These are phyloP conservation scores for Equus przewalskii DNA, from an alignment of 2,113 vertebrate species.

Conservation along the genomic window DNA sequence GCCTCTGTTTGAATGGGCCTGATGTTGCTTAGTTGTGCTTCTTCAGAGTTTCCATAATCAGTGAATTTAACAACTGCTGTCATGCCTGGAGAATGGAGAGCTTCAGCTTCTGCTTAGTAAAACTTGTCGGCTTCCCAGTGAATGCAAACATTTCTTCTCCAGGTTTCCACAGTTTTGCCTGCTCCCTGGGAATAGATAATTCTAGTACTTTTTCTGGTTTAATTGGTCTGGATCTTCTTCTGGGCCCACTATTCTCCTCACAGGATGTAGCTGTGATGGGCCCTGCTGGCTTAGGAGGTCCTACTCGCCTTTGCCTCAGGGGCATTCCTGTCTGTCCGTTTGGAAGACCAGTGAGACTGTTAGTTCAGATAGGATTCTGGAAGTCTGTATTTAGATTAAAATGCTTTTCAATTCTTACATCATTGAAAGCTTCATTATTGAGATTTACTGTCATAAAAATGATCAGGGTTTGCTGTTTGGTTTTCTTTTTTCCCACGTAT, in stretches of 20 bases:
- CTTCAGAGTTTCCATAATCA: constrained; percentile 98
- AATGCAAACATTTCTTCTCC: constrained; percentile 95
- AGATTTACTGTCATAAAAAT: constrained; percentile 89
- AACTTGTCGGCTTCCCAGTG: constrained; percentile 99
- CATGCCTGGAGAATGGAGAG: constrained; percentile 96
- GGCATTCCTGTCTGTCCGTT: constrained; percentile 92
- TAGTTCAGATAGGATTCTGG: constrained; percentile 85
- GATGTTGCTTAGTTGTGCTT: constrained; percentile 97
- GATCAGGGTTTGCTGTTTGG: constrained; percentile 89
- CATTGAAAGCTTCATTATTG: constrained; percentile 85
- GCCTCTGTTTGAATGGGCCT: constrained; percentile 92
- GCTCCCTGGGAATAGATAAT: constrained; percentile 84
- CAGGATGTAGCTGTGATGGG: constrained; percentile 75
- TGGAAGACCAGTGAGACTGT: constrained; percentile 87
- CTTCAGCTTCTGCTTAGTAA: constrained; percentile 96
- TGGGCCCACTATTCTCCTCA: constrained; percentile 90
- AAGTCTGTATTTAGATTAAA: constrained; percentile 87
- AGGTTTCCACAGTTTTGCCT: constrained; percentile 91
- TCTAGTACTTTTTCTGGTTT: constrained; percentile 92
- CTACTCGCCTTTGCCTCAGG: constrained; percentile 90
- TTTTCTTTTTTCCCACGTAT: constrained; percentile 91
- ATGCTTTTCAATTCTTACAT: constrained; percentile 88
- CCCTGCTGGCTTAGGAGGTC: constrained; percentile 91
- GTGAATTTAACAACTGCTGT: constrained; percentile 98
- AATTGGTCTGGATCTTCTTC: constrained; percentile 93